A percentile compares a stretch with the other conserved stretches of the same genome.
These are phyloP conservation scores for Thelaira solivaga DNA, from an alignment of 2,888 invertebrate genomes.

Conservation along the genomic window DNA sequence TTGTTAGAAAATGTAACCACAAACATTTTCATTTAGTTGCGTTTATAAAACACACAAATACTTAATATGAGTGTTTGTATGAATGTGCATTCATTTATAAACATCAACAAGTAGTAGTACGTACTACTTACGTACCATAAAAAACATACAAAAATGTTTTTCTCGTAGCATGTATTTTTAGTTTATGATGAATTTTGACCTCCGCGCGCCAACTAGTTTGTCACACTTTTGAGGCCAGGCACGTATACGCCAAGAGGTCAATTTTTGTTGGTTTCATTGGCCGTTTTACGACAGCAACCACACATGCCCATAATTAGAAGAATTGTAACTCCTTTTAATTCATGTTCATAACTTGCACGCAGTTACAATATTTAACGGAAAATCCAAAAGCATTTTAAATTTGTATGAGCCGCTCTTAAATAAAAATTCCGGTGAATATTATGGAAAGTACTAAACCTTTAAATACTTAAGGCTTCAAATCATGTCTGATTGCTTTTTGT, in stretches of 20 bases:
- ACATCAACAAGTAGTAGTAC: background rate
- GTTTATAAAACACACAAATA: too few species aligned
- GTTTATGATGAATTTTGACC: conserved; percentile 57
- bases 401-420: background rate
- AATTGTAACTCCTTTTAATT: conserved; percentile 40
- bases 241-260: conserved; percentile 53
- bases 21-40: too few species aligned
- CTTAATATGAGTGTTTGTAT: background rate
- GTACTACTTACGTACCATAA: too few species aligned
- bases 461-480: conserved; percentile 37
- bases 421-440: too few species aligned
- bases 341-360: conserved; percentile 24
- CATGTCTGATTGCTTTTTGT: conserved; percentile 34
- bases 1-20: background rate
- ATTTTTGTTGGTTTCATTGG: conserved; percentile 49
- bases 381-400: too few species aligned
- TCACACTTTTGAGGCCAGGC: conserved; percentile 73
- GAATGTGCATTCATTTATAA: conserved; percentile 4
- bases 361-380: too few species aligned
- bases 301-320: conserved; percentile 6
- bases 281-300: conserved; percentile 25
- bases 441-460: background rate
- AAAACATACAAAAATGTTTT: background rate
- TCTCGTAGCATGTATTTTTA: background rate
- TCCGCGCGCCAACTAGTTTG: conserved; percentile 70